A percentile compares a stretch with the other conserved stretches of the same genome.
Evolutionary conservation across 2,113 vertebrate species (phyloP).

Genomic region (Catharus minimus): DNA sequence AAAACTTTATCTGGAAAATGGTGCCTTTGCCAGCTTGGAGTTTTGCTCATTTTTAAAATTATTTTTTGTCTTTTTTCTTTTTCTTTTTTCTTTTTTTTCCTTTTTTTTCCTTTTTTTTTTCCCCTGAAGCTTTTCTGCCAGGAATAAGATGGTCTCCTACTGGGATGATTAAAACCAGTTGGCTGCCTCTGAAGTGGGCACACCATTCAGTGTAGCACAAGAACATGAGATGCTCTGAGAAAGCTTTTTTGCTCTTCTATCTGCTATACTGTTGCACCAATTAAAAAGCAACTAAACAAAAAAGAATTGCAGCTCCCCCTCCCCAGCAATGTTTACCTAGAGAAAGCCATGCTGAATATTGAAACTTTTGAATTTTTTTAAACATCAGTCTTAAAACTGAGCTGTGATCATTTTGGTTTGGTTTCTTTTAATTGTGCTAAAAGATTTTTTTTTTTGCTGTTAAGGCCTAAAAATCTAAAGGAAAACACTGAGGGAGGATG

Average conservation of each 20-base stretch:
- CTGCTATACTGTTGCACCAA: not conserved
- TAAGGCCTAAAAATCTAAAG: not conserved
- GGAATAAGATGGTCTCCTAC: not conserved
- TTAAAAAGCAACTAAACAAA: not conserved
- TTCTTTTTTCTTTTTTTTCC: no score
- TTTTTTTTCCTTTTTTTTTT: no score
- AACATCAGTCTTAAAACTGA: not conserved
- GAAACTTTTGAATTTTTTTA: not conserved
- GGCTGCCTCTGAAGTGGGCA: not conserved
- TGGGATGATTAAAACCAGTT: slow-evolving; percentile 38
- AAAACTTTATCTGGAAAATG: not conserved
- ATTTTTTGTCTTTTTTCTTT: not conserved
- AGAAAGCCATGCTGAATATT: not conserved
- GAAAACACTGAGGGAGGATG: not conserved
- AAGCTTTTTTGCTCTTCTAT: not conserved
- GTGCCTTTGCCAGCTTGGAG: not conserved
- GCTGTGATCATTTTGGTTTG: not conserved
- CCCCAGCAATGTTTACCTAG: not conserved
- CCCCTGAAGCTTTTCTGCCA: not conserved
- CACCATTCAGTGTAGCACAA: not conserved
- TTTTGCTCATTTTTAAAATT: not conserved
- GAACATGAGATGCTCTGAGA: not conserved
- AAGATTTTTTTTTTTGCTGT: not conserved
- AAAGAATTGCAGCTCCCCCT: not conserved
- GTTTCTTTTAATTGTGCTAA: not conserved